These are phyloP conservation scores for Helogale parvula DNA, from an alignment of 2,113 vertebrate genomes.

Conservation along the genomic window DNA sequence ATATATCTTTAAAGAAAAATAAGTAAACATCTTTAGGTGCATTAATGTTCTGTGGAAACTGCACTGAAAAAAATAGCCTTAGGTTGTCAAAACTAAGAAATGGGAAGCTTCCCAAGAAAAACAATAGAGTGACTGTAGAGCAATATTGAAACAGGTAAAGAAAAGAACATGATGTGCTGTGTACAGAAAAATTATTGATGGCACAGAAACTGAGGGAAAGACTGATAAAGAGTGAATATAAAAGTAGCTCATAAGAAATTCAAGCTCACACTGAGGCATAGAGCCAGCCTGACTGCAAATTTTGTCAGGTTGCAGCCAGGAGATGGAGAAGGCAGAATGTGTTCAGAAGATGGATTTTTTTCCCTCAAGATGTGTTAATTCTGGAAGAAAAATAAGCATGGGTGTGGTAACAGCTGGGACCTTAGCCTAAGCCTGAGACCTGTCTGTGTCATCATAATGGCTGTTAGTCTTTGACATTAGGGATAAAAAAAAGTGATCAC, in stretches of 20 bases:
- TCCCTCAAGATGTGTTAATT: constrained; percentile 4
- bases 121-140: not conserved
- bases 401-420: not conserved
- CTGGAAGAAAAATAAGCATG: not conserved
- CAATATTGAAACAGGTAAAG: not conserved
- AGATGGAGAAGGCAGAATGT: not conserved
- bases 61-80: not conserved
- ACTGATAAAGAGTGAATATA: not conserved
- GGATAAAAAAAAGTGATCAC: not conserved
- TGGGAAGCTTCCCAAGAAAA: not conserved
- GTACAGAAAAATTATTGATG: not conserved
- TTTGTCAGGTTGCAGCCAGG: not conserved
- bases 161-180: not conserved
- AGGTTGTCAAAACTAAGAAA: constrained; percentile 37
- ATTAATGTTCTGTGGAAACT: not conserved
- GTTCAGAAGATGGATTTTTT: not conserved
- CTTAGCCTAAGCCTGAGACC: not conserved
- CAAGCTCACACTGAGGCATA: not conserved
- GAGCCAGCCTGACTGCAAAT: not conserved
- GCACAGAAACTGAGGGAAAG: not conserved
- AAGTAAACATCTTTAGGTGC: not conserved
- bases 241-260: constrained; percentile 6
- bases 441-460: not conserved
- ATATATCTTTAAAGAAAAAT: constrained; percentile 32
- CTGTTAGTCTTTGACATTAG: not conserved